phyloP scores from a whole-genome alignment of 2,888 invertebrate genomes.

The Coleophora deauratella region DNA sequence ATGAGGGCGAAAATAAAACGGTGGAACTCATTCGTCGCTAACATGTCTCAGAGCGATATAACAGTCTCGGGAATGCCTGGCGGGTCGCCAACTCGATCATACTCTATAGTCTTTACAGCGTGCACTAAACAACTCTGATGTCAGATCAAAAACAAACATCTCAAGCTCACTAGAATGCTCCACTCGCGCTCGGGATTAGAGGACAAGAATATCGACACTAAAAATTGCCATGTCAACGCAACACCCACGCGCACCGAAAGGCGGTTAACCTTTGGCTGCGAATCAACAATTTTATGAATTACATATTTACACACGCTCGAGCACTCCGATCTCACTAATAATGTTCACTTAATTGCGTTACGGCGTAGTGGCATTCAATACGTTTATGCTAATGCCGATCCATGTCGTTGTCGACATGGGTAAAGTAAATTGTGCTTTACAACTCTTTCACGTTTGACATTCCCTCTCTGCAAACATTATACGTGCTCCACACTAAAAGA shows the following conservation, averaged over 20 bases:
- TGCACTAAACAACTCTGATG: slow-evolving; percentile 25
- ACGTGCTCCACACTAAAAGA: slow-evolving; percentile 17
- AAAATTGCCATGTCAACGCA: slow-evolving; percentile 31
- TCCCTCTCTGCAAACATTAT: slow-evolving; percentile 11
- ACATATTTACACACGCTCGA: slow-evolving; percentile 37
- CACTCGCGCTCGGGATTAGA: slow-evolving; percentile 21
- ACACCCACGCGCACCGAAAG: slow-evolving; percentile 24
- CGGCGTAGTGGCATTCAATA: slow-evolving; percentile 9
- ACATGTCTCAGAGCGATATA: slow-evolving; percentile 50
- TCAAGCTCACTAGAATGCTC: slow-evolving; percentile 19
- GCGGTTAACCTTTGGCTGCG: slow-evolving; percentile 41
- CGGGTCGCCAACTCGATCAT: slow-evolving; percentile 55
- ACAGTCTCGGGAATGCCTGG: slow-evolving; percentile 47
- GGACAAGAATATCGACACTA: slow-evolving; percentile 21
- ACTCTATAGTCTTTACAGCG: slow-evolving; percentile 22
- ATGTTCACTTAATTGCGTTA: slow-evolving; percentile 22
- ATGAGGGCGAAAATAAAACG: slow-evolving; percentile 69
- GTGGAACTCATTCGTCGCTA: slow-evolving; percentile 58
- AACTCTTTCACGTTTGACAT: slow-evolving; percentile 9
- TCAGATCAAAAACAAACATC: slow-evolving; percentile 32
- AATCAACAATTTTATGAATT: slow-evolving; percentile 52
- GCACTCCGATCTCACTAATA: slow-evolving; percentile 30
- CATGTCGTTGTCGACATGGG: neutral
- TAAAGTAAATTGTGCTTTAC: slow-evolving; percentile 13
- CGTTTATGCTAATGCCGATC: slow-evolving; percentile 9